Evolutionary conservation across 2,888 invertebrate species (phyloP).

Genomic region (Eueremaeus valkanovi): DNA sequence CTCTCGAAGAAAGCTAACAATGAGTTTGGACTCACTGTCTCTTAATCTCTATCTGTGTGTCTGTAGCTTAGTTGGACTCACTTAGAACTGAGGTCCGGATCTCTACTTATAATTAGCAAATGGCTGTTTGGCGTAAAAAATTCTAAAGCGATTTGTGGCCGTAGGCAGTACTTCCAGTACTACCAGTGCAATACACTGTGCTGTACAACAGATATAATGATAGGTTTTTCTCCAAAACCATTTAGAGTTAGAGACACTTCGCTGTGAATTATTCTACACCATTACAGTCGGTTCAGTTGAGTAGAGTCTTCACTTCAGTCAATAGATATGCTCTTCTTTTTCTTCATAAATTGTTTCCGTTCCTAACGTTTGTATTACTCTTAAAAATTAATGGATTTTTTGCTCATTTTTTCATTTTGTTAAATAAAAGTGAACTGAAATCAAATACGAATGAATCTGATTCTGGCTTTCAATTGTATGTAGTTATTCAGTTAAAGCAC

Average conservation of each 20-base stretch:
- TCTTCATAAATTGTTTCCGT: conserved; percentile 25
- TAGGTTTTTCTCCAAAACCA: conserved; percentile 5
- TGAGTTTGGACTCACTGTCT: not conserved
- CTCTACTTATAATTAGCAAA: not conserved
- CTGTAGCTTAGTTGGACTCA: not conserved
- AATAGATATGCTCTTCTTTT: not conserved
- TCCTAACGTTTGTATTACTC: conserved; percentile 5
- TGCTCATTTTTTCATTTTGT: too few species aligned
- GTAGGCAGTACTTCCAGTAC: conserved; percentile 18
- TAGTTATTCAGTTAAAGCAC: too few species aligned
- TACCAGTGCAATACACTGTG: too few species aligned
- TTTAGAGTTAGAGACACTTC: not conserved
- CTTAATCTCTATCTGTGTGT: not conserved
- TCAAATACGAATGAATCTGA: not conserved
- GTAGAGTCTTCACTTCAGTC: too few species aligned
- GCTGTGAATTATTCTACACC: not conserved
- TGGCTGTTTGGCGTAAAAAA: not conserved
- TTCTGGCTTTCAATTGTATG: too few species aligned
- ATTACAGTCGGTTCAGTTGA: too few species aligned
- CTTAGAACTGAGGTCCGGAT: too few species aligned
- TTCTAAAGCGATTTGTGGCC: conserved; percentile 25
- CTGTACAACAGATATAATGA: conserved; percentile 1
- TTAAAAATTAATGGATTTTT: conserved; percentile 28
- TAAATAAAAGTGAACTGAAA: not conserved
- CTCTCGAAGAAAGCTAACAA: not conserved